Evolutionary conservation across 2,888 invertebrate genomes (phyloP).

Genomic region (Oscheius sp.): DNA sequence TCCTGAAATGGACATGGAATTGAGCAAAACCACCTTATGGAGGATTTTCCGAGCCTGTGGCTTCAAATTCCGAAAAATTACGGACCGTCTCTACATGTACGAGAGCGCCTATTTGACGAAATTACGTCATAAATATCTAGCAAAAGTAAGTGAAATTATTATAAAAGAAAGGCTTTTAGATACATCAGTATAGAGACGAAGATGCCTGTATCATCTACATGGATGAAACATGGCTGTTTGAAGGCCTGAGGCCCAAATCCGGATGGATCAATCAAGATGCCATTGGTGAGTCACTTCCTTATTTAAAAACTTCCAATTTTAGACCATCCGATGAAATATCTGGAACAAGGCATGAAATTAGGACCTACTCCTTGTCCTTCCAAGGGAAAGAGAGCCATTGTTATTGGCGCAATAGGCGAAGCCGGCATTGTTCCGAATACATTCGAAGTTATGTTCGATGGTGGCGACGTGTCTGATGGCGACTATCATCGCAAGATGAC

Average conservation of each 20-base stretch:
- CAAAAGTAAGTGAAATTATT: too few species aligned
- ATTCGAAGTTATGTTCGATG: conserved; percentile 1
- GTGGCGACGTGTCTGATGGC: conserved; percentile 6
- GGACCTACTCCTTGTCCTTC: conserved; percentile 7
- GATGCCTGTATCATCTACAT: background rate
- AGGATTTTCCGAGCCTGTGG: background rate
- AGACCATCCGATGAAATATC: conserved; percentile 18
- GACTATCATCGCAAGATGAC: conserved; percentile 33
- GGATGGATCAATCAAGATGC: background rate
- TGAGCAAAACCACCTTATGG: background rate
- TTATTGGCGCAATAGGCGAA: conserved; percentile 22
- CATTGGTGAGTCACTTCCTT: background rate
- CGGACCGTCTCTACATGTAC: background rate
- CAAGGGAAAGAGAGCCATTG: conserved; percentile 12
- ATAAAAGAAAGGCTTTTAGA: background rate
- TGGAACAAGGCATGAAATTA: background rate
- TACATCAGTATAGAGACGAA: background rate
- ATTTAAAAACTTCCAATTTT: background rate
- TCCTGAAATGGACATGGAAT: background rate
- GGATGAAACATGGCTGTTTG: conserved; percentile 14
- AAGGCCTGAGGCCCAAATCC: background rate
- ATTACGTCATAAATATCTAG: too few species aligned
- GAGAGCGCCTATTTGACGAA: background rate
- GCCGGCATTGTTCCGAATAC: background rate
- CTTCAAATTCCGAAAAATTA: background rate